Evolutionary conservation across 2,113 vertebrate species (phyloP).

Genomic region (Ondatra zibethicus): DNA sequence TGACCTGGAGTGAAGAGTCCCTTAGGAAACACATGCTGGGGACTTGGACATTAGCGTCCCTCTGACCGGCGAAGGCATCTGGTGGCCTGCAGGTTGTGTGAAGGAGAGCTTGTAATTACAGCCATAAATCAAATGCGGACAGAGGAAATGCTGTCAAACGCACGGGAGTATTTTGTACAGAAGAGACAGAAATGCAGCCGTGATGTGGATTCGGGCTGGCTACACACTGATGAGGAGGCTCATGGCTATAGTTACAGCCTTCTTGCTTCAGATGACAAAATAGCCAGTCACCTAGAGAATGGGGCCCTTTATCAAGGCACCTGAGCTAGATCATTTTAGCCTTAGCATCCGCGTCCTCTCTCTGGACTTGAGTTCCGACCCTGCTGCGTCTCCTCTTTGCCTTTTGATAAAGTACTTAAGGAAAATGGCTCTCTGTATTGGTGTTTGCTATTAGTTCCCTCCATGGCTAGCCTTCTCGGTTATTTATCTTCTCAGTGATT

Average conservation of each 20-base stretch:
- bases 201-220: not conserved
- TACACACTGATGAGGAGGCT: not conserved
- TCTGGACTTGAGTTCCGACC: not conserved
- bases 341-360: not conserved
- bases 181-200: constrained; percentile 27
- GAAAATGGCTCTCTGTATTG: not conserved
- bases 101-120: constrained; percentile 65
- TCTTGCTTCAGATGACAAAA: not conserved
- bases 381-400: not conserved
- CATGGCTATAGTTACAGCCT: not conserved
- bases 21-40: not conserved
- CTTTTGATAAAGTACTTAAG: not conserved
- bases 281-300: not conserved
- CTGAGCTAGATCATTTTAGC: not conserved
- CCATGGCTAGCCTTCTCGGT: not conserved
- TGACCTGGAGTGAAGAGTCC: not conserved
- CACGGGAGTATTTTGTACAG: constrained; percentile 31
- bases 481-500: not conserved
- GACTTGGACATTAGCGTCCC: rapidly evolving
- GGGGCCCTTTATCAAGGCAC: not conserved
- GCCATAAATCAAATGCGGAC: constrained; percentile 63
- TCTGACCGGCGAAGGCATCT: constrained; percentile 51
- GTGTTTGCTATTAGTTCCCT: not conserved
- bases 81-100: not conserved
- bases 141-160: constrained; percentile 43